Conservation (phyloP, 2,113 vertebrate species). For the Gnathonemus echidnorhynchus region DNA sequence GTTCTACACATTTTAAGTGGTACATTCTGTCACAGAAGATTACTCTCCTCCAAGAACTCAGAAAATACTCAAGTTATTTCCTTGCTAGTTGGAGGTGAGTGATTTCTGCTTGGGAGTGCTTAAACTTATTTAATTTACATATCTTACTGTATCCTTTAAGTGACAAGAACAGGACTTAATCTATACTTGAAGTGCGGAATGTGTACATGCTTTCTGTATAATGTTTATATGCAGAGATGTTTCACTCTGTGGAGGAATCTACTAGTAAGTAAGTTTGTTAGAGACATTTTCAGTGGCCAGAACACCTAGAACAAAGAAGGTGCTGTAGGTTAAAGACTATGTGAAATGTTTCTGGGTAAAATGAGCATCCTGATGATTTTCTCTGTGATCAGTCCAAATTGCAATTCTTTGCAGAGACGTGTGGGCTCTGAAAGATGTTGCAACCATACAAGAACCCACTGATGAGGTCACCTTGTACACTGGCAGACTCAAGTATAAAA, state of each 20-base stretch:
- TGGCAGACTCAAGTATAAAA: slow-evolving; percentile 9
- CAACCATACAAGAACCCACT: background rate
- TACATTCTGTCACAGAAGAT: background rate
- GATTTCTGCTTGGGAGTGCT: background rate
- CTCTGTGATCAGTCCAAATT: background rate
- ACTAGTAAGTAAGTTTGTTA: background rate
- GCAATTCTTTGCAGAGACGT: background rate
- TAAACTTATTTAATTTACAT: background rate
- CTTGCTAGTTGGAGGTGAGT: background rate
- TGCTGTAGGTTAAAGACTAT: background rate
- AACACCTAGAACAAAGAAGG: background rate
- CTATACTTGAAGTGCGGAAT: background rate
- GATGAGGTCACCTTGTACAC: background rate
- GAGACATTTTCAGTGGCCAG: background rate
- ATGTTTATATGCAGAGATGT: background rate
- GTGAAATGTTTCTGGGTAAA: background rate
- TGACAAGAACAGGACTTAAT: background rate
- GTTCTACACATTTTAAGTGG: background rate
- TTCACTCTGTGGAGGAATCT: background rate
- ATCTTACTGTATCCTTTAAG: background rate
- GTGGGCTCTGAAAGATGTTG: background rate
- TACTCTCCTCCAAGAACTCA: background rate
- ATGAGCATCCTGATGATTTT: background rate
- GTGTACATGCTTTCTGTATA: background rate
- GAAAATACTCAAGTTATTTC: background rate